Conservation (phyloP, 1,140 invertebrate genomes). For the Choristoneura fumiferana region DNA sequence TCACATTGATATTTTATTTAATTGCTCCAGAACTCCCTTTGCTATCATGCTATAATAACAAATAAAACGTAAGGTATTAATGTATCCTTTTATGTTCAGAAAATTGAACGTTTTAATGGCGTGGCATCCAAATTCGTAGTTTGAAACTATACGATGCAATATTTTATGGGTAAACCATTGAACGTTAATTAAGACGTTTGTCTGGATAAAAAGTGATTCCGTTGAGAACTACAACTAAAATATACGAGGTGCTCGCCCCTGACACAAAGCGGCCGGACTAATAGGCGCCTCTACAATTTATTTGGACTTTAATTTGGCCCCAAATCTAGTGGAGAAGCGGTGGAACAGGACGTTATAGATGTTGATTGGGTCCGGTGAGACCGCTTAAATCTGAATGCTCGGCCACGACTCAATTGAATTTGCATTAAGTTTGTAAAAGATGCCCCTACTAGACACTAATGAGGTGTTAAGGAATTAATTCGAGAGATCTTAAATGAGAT, state of each 20-base stretch:
- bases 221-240: slow-evolving; percentile 45
- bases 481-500: slow-evolving; percentile 56
- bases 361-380: slow-evolving; percentile 53
- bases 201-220: slow-evolving; percentile 49
- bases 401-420: slow-evolving; percentile 52
- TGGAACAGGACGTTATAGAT: slow-evolving; percentile 52
- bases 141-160: slow-evolving; percentile 47
- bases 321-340: slow-evolving; percentile 41
- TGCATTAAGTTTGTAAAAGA: slow-evolving; percentile 71
- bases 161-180: slow-evolving; percentile 51
- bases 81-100: no score
- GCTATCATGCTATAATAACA: no score
- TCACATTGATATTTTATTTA: no score
- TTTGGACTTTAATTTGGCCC: slow-evolving; percentile 57
- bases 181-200: slow-evolving; percentile 67
- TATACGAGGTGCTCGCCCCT: slow-evolving; percentile 45
- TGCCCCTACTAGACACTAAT: slow-evolving; percentile 58
- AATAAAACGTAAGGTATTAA: no score
- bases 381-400: slow-evolving; percentile 54
- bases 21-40: no score
- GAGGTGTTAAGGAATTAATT: slow-evolving; percentile 72
- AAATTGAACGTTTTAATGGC: not conserved
- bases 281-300: slow-evolving; percentile 57
- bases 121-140: slow-evolving; percentile 30
- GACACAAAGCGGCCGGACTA: slow-evolving; percentile 56